Percentiles rank a stretch among this genome's conserved stretches.
These are phyloP conservation scores for Serranus cabrilla DNA, from an alignment of 2,797 vertebrate species.

Conservation along the genomic window DNA sequence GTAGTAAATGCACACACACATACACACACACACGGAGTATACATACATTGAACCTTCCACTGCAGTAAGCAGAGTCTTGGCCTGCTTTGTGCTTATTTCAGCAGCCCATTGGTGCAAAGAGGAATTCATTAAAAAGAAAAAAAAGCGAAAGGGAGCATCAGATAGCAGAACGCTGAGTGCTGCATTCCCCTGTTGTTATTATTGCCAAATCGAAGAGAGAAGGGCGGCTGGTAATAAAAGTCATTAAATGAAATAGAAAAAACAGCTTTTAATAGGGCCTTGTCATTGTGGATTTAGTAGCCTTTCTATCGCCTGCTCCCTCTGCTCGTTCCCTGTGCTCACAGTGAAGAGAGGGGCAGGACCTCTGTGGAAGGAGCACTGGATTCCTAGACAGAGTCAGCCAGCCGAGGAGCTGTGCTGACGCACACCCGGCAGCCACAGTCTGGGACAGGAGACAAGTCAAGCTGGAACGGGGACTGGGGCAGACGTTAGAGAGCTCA, in stretches of 20 bases:
- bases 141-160: conserved; percentile 73
- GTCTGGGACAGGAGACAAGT: conserved; percentile 83
- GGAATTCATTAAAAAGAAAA: conserved; percentile 80
- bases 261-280: conserved; percentile 82
- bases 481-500: conserved; percentile 69
- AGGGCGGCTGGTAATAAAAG: conserved; percentile 82
- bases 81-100: conserved; percentile 81
- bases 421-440: conserved; percentile 83
- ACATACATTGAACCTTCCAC: conserved; percentile 59
- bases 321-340: conserved; percentile 52
- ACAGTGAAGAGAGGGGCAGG: conserved; percentile 58
- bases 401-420: conserved; percentile 79
- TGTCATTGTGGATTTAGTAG: conserved; percentile 84
- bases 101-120: conserved; percentile 83
- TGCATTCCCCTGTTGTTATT: conserved; percentile 85
- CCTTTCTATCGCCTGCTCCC: conserved; percentile 70
- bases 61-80: conserved; percentile 69
- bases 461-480: conserved; percentile 69
- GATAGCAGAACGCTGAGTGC: conserved; percentile 80
- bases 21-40: conserved; percentile 29
- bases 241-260: conserved; percentile 84
- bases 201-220: conserved; percentile 84
- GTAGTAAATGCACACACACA: conserved; percentile 25
- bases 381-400: conserved; percentile 81
- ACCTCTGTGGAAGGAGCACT: conserved; percentile 76